Base-by-base conservation (phyloP, 2,113 vertebrate genomes). In the Ranitomeya imitator region DNA sequence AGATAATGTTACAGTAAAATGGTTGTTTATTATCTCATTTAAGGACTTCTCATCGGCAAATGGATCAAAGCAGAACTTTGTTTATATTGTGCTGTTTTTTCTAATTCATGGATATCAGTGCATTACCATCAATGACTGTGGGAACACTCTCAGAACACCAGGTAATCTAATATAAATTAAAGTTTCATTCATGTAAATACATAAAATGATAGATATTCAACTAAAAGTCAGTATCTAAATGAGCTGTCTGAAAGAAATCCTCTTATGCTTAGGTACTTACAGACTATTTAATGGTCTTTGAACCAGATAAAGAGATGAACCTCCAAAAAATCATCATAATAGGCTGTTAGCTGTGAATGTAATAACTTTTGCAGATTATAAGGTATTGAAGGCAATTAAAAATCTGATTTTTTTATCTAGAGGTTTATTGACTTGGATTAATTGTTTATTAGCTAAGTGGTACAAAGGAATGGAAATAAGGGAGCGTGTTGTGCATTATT, bases 81-180 rank as follows among this genome's bases (percentile, higher is more conserved):
- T 79, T 78, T 85, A 78, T 71, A 69, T 69, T 78, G 12, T 79
- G 82, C 4, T 65, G 11, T 69, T 84, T 59, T 37, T 37, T 59
- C 26, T 85, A 54, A 85, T 85, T 85, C 23, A 79, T 57, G 74
- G 82, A 78, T 18, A 89, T 69, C 81, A 85, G 14, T 79, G 82
- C 74, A 26, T 89, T 45, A 54, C 78, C 21, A 5, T 85, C 21
- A 23, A 14, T 55, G 26, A 31, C 51, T 89, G 82, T 21, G 67
- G 67, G 18, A 10, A 69, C 8, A 89, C 87, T 14, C 67, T 65
- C 9, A 79, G 82, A 59, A 0, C 12, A 78, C 87, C 87, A 85
- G 87, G 81, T 89, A 88, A 60, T 55, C 15, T 31, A 63, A 60
- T 12, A 31, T n/a, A 45, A 71, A 85, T 37, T n/a, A 60, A 59